phyloP scores from a whole-genome alignment of 2,888 invertebrate species.

The Eudasyphora cyanicolor region DNA sequence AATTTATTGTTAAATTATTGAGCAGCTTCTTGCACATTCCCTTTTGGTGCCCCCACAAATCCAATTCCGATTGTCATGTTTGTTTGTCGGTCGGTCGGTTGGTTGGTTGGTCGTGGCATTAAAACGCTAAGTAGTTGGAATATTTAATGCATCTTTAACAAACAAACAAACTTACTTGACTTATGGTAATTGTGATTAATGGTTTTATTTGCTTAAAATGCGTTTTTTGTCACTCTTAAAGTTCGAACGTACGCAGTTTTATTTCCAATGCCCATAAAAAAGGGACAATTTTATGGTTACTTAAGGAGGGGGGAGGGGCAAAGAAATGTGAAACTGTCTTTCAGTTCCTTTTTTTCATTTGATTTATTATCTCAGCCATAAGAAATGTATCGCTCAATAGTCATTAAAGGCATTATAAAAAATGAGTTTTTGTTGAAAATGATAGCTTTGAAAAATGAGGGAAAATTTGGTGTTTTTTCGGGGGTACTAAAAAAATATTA shows the following conservation, averaged over 20 bases:
- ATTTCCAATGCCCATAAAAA: background rate
- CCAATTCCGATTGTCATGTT: background rate
- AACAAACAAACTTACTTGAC: constrained; percentile 45
- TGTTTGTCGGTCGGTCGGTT: background rate
- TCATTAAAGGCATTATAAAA: constrained; percentile 7
- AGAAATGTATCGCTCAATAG: constrained; percentile 22
- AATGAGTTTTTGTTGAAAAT: background rate
- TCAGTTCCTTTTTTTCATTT: background rate
- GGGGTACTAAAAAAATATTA: background rate
- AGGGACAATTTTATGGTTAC: background rate
- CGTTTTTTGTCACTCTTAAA: background rate
- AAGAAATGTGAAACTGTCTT: constrained; percentile 6
- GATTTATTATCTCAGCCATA: constrained; percentile 23
- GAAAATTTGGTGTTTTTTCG: background rate
- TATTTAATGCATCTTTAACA: constrained; percentile 1
- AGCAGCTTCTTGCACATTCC: background rate
- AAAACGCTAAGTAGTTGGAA: constrained; percentile 1
- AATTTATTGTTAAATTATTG: constrained; percentile 44
- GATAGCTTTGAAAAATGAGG: background rate
- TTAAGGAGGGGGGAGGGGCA: background rate
- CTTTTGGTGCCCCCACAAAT: background rate
- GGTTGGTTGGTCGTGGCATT: background rate
- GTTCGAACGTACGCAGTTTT: background rate
- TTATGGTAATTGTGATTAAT: constrained; percentile 62
- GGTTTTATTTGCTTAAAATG: background rate